Percentiles rank a stretch among this genome's conserved stretches.
Evolutionary conservation across 1,140 invertebrate genomes (phyloP).

Genomic region (Pinna nobilis): DNA sequence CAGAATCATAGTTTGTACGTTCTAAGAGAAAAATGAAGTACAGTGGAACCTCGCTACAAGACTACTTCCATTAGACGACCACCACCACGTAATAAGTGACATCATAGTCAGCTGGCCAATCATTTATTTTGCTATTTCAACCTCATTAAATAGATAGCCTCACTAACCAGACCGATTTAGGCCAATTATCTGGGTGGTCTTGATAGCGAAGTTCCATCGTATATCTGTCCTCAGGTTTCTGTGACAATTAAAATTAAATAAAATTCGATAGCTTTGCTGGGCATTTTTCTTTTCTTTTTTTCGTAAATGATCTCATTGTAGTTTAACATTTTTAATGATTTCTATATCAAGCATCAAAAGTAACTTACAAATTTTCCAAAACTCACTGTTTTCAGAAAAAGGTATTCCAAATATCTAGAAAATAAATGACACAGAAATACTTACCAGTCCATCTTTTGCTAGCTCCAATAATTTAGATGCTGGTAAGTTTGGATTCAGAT

Average conservation of each 20-base stretch:
- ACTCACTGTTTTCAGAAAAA: too few relatives aligned
- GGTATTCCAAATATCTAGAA: background rate
- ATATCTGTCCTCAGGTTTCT: too few relatives aligned
- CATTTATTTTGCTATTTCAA: too few relatives aligned
- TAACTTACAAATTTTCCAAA: background rate
- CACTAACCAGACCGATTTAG: too few relatives aligned
- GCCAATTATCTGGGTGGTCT: too few relatives aligned
- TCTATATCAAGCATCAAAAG: background rate
- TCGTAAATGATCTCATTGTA: background rate
- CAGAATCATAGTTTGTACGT: background rate
- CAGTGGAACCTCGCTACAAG: background rate
- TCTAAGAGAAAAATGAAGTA: background rate
- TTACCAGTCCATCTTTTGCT: constrained; percentile 28
- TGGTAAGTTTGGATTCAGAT: constrained; percentile 14
- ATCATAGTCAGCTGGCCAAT: too few relatives aligned
- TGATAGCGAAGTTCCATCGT: too few relatives aligned
- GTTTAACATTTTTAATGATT: background rate
- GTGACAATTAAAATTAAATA: background rate
- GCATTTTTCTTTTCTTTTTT: background rate
- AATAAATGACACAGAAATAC: background rate
- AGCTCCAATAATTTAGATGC: constrained; percentile 17
- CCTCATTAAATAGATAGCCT: too few relatives aligned
- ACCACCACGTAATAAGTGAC: background rate
- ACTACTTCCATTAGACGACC: background rate
- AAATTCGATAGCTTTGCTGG: background rate